Base-by-base conservation (phyloP, 2,888 invertebrate species). In the Mimachlamys varia region DNA sequence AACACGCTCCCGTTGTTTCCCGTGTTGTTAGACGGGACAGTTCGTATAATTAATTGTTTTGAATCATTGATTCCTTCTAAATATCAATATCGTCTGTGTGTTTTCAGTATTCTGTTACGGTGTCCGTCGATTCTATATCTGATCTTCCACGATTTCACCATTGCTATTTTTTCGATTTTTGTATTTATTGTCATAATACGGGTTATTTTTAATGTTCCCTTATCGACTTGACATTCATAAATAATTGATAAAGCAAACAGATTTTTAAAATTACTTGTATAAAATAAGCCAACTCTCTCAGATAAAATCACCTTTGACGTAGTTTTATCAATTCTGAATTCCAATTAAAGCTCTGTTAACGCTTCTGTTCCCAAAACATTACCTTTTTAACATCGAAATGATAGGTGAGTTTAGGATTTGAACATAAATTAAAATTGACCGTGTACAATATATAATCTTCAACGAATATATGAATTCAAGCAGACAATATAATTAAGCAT, bases 1-100 rank as follows among this genome's bases (percentile, higher is more conserved):
- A 76, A 33, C 76, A 33, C 10, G 19, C 12, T 7, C 12, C 53
- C 15, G 22, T 76, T 76, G 76, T 33, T 27, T 27, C 10, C 76
- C 33, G 33, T 76, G 76, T 0, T 76, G 53, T 53, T 53, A 53
- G 53, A 53, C 53, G 15, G 76, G 27, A 10, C 19, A 76, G 76
- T 76, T 76, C 76, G 76, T 76, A 33, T 76, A 76, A 76, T 76
- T 76, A 76, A 76, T 76, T 76, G 76, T 76, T 76, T 76, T 76
- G 27, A 13, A 17, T 27, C 76, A 76, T 76, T 76, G 76, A 76
- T 33, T 76, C 76, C 27, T 2, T 27, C 13, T 0, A 76, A 76
- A 76, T 76, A 33, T 76, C 76, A 76, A 76, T 76, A 76, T 33
- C 33, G 76, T 13, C 33, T 27, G 13, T 76, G 76, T 76, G 76